These are phyloP conservation scores for Spongilla lacustris DNA, from an alignment of 37 sponge, comb jelly and placozoan genomes.

Conservation along the genomic window DNA sequence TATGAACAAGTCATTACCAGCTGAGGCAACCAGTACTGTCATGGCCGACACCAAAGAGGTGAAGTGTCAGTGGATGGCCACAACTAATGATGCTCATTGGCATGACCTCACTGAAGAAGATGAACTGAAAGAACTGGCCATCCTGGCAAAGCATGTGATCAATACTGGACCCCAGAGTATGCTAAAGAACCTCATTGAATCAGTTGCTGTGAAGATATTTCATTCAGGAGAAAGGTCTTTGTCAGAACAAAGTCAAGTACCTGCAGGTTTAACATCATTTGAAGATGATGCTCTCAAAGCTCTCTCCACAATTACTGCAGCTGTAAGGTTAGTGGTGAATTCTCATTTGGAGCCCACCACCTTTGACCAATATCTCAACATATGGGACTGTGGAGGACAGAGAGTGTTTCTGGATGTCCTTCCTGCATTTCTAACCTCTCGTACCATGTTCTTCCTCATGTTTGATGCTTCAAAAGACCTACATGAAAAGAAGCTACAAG, in stretches of 20 bases:
- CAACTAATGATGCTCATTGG: not conserved
- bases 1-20: not conserved
- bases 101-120: not conserved
- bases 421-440: conserved; percentile 16
- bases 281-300: no score
- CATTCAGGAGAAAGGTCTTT: not conserved
- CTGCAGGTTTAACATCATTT: no score
- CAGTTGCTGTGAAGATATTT: not conserved
- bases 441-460: conserved; percentile 51
- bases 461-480: conserved; percentile 52
- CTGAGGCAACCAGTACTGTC: not conserved
- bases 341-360: no score
- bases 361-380: conserved; percentile 3
- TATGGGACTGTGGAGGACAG: conserved; percentile 80
- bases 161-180: no score
- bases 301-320: no score
- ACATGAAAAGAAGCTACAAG: not conserved
- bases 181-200: no score
- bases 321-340: no score
- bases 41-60: not conserved
- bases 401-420: conserved; percentile 9
- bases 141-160: not conserved
- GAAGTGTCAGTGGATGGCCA: not conserved
- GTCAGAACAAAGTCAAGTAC: no score
- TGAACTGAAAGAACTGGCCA: not conserved